Percentiles rank a stretch among this genome's conserved stretches.
Evolutionary conservation across 2,797 vertebrate species (phyloP).

Genomic region (Echeneis naucrates): DNA sequence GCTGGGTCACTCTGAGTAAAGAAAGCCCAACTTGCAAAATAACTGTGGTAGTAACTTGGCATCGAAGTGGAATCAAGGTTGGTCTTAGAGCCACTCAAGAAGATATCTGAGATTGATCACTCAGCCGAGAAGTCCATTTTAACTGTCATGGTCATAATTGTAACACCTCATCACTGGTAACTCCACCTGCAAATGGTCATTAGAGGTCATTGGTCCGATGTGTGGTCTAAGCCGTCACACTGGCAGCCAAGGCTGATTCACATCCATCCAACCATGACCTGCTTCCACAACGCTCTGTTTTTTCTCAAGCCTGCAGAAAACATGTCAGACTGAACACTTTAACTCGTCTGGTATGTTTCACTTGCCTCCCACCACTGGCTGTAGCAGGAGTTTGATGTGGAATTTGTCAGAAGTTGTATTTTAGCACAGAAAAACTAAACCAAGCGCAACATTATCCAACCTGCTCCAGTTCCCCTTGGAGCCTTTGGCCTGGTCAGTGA

Average conservation of each 20-base stretch:
- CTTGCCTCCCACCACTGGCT: constrained; percentile 45
- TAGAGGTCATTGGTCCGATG: constrained; percentile 65
- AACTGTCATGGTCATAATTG: constrained; percentile 41
- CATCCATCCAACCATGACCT: constrained; percentile 71
- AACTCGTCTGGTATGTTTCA: constrained; percentile 72
- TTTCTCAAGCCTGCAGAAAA: constrained; percentile 72
- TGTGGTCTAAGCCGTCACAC: constrained; percentile 72
- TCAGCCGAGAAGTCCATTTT: constrained; percentile 40
- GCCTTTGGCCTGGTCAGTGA: constrained; percentile 12
- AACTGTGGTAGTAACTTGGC: background rate
- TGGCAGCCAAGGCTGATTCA: constrained; percentile 69
- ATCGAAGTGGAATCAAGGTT: constrained; percentile 7
- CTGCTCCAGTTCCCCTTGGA: constrained; percentile 28
- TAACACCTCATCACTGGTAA: constrained; percentile 47
- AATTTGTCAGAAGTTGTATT: constrained; percentile 69
- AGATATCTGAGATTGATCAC: constrained; percentile 29
- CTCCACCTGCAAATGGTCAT: constrained; percentile 57
- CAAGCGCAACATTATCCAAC: constrained; percentile 36
- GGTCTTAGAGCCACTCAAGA: constrained; percentile 15
- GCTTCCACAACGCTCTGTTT: constrained; percentile 72
- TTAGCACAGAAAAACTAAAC: constrained; percentile 45
- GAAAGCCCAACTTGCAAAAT: constrained; percentile 4
- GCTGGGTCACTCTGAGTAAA: background rate
- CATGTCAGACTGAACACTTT: constrained; percentile 71
- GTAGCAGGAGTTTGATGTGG: constrained; percentile 47